Percentiles rank a stretch among this genome's conserved stretches.
Conservation (phyloP, 2,113 vertebrate genomes). For the Solea solea region DNA sequence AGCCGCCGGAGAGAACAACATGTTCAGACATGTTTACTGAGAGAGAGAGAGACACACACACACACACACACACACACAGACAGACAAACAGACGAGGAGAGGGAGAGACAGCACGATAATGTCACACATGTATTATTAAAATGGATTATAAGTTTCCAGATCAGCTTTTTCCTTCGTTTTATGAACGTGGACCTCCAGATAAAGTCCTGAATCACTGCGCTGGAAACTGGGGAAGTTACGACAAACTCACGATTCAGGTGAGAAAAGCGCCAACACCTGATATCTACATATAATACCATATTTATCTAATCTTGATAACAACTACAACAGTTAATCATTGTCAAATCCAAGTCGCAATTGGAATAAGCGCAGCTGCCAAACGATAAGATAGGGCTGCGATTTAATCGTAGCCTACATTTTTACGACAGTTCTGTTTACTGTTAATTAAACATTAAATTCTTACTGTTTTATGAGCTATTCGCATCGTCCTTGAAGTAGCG, state of each 20-base stretch:
- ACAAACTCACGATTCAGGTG: constrained; percentile 61
- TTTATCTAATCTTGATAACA: too few relatives aligned
- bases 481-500: too few relatives aligned
- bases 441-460: too few relatives aligned
- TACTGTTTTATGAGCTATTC: too few relatives aligned
- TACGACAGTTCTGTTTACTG: too few relatives aligned
- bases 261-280: neutral
- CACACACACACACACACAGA: neutral
- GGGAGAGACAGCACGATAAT: neutral
- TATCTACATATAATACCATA: too few relatives aligned
- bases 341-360: too few relatives aligned
- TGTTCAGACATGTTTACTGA: constrained; percentile 30
- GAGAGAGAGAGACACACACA: neutral
- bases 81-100: neutral
- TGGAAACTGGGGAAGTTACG: constrained; percentile 70
- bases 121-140: too few relatives aligned
- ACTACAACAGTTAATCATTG: too few relatives aligned
- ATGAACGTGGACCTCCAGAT: constrained; percentile 67
- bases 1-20: constrained; percentile 19
- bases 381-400: too few relatives aligned
- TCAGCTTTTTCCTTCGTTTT: constrained; percentile 70
- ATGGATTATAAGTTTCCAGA: constrained; percentile 76
- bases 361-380: too few relatives aligned
- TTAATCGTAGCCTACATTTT: too few relatives aligned
- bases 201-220: neutral